Evolutionary conservation across 2,797 vertebrate genomes (phyloP).

Genomic region (Rhinichthys osculus): DNA sequence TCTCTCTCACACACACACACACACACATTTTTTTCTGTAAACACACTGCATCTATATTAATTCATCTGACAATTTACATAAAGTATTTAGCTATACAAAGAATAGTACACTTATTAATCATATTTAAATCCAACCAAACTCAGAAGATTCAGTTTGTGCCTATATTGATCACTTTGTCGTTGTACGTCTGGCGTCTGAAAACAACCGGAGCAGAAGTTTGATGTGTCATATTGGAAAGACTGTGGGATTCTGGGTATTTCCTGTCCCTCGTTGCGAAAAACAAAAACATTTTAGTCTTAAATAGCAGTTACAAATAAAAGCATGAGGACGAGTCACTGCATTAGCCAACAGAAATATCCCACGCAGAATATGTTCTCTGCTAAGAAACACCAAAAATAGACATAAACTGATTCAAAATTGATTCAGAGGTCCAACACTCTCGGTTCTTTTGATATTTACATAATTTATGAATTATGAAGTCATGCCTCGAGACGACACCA

Average conservation of each 20-base stretch:
- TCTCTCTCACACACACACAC: conserved; percentile 6
- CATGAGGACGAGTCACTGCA: conserved; percentile 9
- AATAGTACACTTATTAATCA: not conserved
- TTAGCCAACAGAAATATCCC: not conserved
- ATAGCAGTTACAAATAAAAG: not conserved
- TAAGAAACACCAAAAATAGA: conserved; percentile 8
- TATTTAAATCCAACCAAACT: not conserved
- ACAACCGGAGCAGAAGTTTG: not conserved
- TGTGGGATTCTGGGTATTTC: not conserved
- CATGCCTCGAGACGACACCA: not conserved
- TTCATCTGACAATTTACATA: not conserved
- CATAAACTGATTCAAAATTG: not conserved
- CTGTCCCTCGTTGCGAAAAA: not conserved
- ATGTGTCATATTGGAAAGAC: conserved; percentile 7
- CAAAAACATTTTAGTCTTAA: conserved; percentile 4
- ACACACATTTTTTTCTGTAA: not conserved
- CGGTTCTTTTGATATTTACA: not conserved
- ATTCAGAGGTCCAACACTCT: not conserved
- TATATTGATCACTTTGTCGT: not conserved
- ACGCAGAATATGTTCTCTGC: not conserved
- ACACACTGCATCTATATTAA: not conserved
- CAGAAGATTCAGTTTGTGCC: not conserved
- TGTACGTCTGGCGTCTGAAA: not conserved
- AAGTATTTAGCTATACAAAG: not conserved
- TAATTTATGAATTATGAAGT: conserved; percentile 1